phyloP scores from a whole-genome alignment of 1,140 invertebrate genomes.

The Brachionus asplanchnoidis region DNA sequence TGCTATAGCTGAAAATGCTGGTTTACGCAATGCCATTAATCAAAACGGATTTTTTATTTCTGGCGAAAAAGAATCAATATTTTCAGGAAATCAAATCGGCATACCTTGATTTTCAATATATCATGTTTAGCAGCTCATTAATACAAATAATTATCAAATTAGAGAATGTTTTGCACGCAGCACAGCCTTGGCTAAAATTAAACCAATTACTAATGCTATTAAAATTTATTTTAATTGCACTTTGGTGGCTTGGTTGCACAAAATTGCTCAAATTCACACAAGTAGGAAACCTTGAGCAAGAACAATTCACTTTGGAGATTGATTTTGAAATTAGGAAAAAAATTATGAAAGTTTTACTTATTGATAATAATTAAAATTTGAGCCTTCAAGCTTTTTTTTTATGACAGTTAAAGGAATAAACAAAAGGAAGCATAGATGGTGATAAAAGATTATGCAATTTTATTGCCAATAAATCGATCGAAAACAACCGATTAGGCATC shows the following conservation, averaged over 20 bases:
- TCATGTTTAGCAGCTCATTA: neutral
- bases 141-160: neutral
- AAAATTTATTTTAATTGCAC: neutral
- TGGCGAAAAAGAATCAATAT: neutral
- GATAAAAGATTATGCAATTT: neutral
- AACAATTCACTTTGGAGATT: neutral
- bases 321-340: neutral
- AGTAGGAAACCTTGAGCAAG: neutral
- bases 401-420: neutral
- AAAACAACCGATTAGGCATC: neutral
- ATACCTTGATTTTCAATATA: slow-evolving; percentile 2
- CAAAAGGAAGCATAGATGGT: neutral
- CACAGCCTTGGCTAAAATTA: neutral
- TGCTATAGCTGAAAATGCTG: neutral
- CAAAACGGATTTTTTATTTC: neutral
- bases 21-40: neutral
- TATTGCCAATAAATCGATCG: neutral
- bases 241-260: neutral
- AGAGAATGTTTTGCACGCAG: neutral
- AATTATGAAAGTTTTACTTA: neutral
- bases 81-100: neutral
- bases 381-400: neutral
- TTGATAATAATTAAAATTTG: neutral
- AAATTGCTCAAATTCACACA: neutral
- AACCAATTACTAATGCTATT: neutral